These are phyloP conservation scores for Oceanodroma leucorhoa DNA, from an alignment of 2,797 vertebrate species.

Conservation along the genomic window DNA sequence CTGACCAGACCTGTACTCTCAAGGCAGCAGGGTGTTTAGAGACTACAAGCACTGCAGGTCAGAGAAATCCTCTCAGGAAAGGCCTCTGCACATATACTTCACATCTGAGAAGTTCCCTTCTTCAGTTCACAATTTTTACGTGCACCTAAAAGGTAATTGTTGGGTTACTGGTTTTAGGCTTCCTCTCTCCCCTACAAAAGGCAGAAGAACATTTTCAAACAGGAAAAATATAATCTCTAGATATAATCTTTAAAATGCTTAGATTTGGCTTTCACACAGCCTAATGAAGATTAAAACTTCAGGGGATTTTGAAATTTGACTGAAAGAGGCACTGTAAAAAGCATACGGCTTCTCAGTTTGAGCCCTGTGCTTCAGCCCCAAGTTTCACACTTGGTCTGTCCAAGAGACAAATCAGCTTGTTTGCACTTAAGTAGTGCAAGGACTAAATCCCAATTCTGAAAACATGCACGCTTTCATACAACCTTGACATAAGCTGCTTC, in stretches of 20 bases:
- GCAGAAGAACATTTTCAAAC: background rate
- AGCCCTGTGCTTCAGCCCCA: background rate
- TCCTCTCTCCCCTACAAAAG: background rate
- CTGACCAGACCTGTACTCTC: background rate
- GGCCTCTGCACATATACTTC: background rate
- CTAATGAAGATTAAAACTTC: background rate
- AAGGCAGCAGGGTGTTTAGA: background rate
- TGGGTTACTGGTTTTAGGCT: background rate
- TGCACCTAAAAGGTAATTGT: background rate
- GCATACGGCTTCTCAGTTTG: background rate
- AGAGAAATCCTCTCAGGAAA: background rate
- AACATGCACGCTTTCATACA: accelerated
- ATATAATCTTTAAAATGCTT: background rate
- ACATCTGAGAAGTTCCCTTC: background rate
- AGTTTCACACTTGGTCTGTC: background rate
- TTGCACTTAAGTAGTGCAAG: background rate
- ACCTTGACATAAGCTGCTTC: background rate
- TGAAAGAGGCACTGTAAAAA: background rate
- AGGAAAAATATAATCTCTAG: background rate
- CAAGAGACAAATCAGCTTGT: background rate
- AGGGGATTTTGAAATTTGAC: background rate
- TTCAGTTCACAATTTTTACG: background rate
- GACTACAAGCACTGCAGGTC: background rate
- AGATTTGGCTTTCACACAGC: background rate
- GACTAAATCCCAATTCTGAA: background rate